These are phyloP conservation scores for Brachionus asplanchnoidis DNA, from an alignment of 1,140 invertebrate species.

Conservation along the genomic window DNA sequence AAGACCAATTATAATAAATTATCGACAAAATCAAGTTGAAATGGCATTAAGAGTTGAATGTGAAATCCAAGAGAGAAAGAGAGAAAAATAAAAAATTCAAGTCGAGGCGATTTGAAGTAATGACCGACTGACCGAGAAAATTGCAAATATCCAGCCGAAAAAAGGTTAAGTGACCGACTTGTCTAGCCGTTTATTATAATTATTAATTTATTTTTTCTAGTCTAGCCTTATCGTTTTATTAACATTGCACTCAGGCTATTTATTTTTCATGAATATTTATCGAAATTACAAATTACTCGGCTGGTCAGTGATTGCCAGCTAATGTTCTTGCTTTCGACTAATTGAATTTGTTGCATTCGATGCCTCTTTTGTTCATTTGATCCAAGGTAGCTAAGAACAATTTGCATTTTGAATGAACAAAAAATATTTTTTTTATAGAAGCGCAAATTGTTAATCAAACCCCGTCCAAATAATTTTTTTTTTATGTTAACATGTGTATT, in stretches of 20 bases:
- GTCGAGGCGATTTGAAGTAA: constrained; percentile 37
- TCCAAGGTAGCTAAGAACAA: neutral
- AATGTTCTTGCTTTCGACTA: neutral
- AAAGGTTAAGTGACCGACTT: constrained; percentile 39
- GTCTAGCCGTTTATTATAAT: constrained; percentile 39
- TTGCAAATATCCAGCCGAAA: constrained; percentile 2
- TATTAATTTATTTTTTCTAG: constrained; percentile 34
- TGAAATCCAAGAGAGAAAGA: neutral
- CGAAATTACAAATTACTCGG: constrained; percentile 26
- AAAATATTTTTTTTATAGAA: neutral
- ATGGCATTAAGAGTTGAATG: constrained; percentile 5
- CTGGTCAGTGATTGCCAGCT: neutral
- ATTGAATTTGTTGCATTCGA: neutral
- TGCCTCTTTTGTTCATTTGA: neutral
- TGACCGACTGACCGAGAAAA: constrained; percentile 40
- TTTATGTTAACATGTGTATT: neutral
- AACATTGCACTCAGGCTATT: constrained; percentile 30
- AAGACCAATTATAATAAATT: constrained; percentile 34
- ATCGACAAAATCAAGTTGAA: constrained; percentile 31
- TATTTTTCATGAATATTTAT: constrained; percentile 35
- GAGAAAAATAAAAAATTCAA: constrained; percentile 19
- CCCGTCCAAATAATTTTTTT: neutral
- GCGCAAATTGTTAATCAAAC: neutral
- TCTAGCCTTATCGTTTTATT: constrained; percentile 37
- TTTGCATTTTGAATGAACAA: neutral